Evolutionary conservation across 2,113 vertebrate species (phyloP).

Genomic region (Nothobranchius kuhntae): DNA sequence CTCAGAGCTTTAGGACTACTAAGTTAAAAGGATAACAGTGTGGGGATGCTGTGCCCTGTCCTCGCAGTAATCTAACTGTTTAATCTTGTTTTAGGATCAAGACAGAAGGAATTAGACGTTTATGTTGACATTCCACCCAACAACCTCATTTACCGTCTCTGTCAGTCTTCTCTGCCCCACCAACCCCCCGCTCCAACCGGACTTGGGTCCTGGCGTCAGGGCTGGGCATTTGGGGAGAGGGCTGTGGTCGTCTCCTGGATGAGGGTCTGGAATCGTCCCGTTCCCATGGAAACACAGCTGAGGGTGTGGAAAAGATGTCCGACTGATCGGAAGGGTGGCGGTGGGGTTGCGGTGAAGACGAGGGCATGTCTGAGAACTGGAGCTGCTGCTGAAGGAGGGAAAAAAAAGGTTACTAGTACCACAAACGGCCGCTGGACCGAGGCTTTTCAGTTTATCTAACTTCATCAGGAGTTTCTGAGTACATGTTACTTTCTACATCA

Average conservation of each 20-base stretch:
- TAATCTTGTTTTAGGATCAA: conserved; percentile 29
- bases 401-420: not conserved
- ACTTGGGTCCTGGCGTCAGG: conserved; percentile 37
- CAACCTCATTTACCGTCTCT: conserved; percentile 69
- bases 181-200: conserved; percentile 22
- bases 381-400: conserved; percentile 64
- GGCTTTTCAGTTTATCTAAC: too few species aligned
- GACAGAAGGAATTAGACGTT: not conserved
- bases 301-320: conserved; percentile 63
- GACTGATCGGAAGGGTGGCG: conserved; percentile 54
- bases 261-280: conserved; percentile 59
- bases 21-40: conserved; percentile 14
- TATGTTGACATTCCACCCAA: not conserved
- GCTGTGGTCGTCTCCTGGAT: conserved; percentile 49
- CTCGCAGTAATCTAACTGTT: conserved; percentile 19
- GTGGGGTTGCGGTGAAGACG: conserved; percentile 61
- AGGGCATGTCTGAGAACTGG: conserved; percentile 70
- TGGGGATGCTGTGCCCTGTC: not conserved
- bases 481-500: too few species aligned
- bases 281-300: conserved; percentile 81
- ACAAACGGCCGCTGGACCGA: too few species aligned
- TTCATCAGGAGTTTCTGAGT: too few species aligned
- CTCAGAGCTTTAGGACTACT: not conserved
- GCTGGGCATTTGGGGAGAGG: conserved; percentile 47
- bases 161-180: conserved; percentile 59